A percentile compares a stretch with the other conserved stretches of the same genome.
Evolutionary conservation across 2,888 invertebrate species (phyloP).

Genomic region (Pammene fasciana): DNA sequence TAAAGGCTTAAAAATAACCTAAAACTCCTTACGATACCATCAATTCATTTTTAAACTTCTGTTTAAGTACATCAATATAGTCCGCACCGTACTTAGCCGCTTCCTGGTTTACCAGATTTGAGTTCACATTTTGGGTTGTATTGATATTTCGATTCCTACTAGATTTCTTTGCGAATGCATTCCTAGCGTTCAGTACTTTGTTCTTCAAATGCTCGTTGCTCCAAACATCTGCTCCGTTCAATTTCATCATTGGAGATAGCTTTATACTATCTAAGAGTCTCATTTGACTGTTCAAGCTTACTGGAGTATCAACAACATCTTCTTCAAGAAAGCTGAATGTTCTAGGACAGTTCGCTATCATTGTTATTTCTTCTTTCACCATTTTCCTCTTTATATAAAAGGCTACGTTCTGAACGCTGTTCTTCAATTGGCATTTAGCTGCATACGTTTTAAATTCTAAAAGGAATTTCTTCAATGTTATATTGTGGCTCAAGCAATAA

Average conservation of each 20-base stretch:
- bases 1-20: neutral
- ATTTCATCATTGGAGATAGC: neutral
- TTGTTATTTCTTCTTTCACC: constrained; percentile 56
- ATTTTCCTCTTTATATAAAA: constrained; percentile 58
- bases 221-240: constrained; percentile 17
- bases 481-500: constrained; percentile 55
- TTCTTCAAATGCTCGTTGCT: constrained; percentile 8
- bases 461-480: constrained; percentile 54
- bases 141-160: neutral
- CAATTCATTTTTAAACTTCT: constrained; percentile 25
- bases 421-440: constrained; percentile 50
- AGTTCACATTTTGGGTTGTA: neutral
- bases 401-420: constrained; percentile 56
- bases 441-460: constrained; percentile 56
- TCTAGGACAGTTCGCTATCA: constrained; percentile 52
- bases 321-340: constrained; percentile 49
- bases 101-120: neutral
- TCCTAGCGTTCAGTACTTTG: constrained; percentile 13
- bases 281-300: constrained; percentile 5
- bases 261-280: constrained; percentile 15
- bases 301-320: neutral
- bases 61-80: constrained; percentile 14
- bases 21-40: neutral
- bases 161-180: constrained; percentile 15
- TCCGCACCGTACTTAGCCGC: neutral